These are phyloP conservation scores for Myrmecobius fasciatus DNA, from an alignment of 2,113 vertebrate species.

Conservation along the genomic window DNA sequence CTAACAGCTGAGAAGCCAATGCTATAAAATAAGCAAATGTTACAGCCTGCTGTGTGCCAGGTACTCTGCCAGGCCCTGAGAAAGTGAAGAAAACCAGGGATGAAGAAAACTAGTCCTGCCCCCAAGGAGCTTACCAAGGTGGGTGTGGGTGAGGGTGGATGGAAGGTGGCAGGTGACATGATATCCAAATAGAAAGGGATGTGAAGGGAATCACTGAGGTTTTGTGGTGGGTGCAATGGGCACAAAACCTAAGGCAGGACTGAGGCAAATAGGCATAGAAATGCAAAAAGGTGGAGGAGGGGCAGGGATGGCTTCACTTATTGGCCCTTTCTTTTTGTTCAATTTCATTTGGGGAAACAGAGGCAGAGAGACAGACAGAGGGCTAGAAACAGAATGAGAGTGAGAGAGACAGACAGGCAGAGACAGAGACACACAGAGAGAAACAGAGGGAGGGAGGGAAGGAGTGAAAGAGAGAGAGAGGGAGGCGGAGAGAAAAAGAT, in stretches of 20 bases:
- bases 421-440: no score
- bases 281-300: no score
- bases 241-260: no score
- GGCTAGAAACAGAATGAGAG: no score
- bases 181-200: not conserved
- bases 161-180: not conserved
- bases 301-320: no score
- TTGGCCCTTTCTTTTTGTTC: not conserved
- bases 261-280: no score
- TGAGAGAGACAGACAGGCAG: no score
- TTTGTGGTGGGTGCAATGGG: no score
- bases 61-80: not conserved
- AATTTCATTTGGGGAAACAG: no score
- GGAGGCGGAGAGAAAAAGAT: no score
- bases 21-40: not conserved
- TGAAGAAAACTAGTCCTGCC: not conserved
- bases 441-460: no score
- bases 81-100: not conserved
- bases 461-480: not conserved
- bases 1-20: not conserved
- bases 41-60: not conserved
- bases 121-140: not conserved
- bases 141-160: not conserved
- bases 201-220: not conserved
- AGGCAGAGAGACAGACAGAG: not conserved